phyloP scores from a whole-genome alignment of 2,797 vertebrate species.

The Protonibea diacanthus region DNA sequence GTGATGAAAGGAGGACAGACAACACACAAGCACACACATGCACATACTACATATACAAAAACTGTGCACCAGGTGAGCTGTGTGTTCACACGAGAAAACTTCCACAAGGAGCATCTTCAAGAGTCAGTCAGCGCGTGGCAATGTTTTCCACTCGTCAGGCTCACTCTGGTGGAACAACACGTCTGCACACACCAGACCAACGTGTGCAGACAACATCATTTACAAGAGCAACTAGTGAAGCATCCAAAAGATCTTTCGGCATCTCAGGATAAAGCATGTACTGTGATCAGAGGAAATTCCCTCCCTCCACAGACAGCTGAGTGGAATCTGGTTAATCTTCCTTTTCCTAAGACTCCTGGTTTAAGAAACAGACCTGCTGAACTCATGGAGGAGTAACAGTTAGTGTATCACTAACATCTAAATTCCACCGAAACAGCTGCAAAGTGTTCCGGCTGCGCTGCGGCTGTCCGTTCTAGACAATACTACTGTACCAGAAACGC shows the following conservation, averaged over 20 bases:
- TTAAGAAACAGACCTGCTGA: too few relatives aligned
- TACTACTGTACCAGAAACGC: too few relatives aligned
- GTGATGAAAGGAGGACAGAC: slow-evolving; percentile 26
- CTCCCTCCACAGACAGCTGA: too few relatives aligned
- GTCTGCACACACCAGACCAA: neutral
- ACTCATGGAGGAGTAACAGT: too few relatives aligned
- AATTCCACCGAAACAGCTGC: too few relatives aligned
- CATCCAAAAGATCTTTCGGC: slow-evolving; percentile 30
- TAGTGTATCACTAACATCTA: too few relatives aligned
- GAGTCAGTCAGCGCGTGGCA: slow-evolving; percentile 21
- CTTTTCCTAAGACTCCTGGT: too few relatives aligned
- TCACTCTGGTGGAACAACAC: slow-evolving; percentile 29
- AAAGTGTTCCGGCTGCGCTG: too few relatives aligned
- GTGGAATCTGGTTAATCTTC: too few relatives aligned
- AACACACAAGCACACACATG: slow-evolving; percentile 16
- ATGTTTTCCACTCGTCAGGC: slow-evolving; percentile 37
- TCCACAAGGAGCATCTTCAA: slow-evolving; percentile 21
- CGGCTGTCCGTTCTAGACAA: too few relatives aligned
- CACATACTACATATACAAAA: slow-evolving; percentile 8
- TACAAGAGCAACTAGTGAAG: slow-evolving; percentile 27
- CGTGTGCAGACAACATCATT: slow-evolving; percentile 16
- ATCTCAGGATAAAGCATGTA: too few relatives aligned
- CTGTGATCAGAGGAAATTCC: too few relatives aligned
- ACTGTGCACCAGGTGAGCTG: slow-evolving; percentile 13
- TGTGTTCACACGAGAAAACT: slow-evolving; percentile 32